Conservation (phyloP, 2,113 vertebrate species). For the Pavo muticus region DNA sequence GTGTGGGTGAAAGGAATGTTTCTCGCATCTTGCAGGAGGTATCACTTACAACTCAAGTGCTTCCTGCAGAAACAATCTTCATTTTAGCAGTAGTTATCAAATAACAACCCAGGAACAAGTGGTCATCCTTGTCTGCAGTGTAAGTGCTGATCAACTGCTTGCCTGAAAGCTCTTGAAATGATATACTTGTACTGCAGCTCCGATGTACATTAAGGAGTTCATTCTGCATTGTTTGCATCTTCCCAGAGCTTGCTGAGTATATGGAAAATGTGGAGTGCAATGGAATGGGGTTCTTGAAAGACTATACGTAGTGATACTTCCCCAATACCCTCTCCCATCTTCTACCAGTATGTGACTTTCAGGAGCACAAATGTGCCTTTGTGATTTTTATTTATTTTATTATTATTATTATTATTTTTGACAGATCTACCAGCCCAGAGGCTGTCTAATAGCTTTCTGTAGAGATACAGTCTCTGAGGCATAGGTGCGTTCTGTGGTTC, state of each 20-base stretch:
- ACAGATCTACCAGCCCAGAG: neutral
- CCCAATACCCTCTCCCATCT: neutral
- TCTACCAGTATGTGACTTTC: neutral
- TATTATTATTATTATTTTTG: neutral
- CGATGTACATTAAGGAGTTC: neutral
- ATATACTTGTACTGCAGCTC: neutral
- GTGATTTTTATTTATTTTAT: neutral
- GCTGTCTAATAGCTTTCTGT: neutral
- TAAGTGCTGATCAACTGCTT: neutral
- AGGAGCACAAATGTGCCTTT: neutral
- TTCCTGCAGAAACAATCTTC: neutral
- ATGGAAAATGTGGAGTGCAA: neutral
- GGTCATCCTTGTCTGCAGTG: neutral
- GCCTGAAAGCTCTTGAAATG: conserved; percentile 1
- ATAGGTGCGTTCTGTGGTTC: neutral
- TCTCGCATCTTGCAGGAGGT: neutral
- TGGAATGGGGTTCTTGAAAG: neutral
- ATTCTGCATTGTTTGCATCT: conserved; percentile 7
- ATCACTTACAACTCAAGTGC: neutral
- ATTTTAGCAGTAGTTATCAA: conserved; percentile 28
- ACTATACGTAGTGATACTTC: accelerated
- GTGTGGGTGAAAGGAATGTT: neutral
- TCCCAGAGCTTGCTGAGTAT: neutral
- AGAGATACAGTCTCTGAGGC: neutral
- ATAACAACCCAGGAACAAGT: neutral